Base-by-base conservation (phyloP, 2,797 vertebrate species). In the Amblyraja radiata region DNA sequence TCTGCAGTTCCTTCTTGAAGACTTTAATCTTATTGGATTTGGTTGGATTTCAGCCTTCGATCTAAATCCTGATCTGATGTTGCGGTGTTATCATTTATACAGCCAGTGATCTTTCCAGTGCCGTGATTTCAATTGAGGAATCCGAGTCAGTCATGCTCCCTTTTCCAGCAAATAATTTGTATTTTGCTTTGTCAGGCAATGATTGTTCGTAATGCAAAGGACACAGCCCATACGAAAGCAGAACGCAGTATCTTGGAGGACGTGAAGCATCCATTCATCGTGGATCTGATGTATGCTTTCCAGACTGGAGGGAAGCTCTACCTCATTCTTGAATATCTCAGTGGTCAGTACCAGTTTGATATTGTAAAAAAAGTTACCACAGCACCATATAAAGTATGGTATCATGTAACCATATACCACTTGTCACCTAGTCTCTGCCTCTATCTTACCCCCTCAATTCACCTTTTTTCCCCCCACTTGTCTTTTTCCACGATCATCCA, bases 301-400 rank as follows among this genome's bases (percentile, higher is more conserved):
- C 99, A 99, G 97, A 99, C 99, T 0, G 99, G 99, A 95, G 99
- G 99, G 94, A 99, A 99, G 97, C 98, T 99, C 95, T 99, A 99
- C 97, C 99, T 99, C 97, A 99, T 99, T 96, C 97, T 99, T 96
- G 99, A 99, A 97, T 99, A 99, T 97, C 97, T 99, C 95, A 99
- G 99, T 93, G 99, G 99, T 99, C 94, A 97, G 99, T 97, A 94
- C 76, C 93, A 78, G 18, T 6, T 91, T 94, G 21, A 2, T 18
- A 94, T 0, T 93, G 93, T 68, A 2, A 63, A 21, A 94, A 95
- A 94, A 93, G 63, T 93, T 94, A 73, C 71, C 21, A 6, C 71
- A 73, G 21, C 21, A 21, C 71, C 18, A 18, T 68, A 68, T 68
- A 18, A 11, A 68, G 14, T 68, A 68, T 68, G 65, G 18, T 68